A percentile compares a stretch with the other conserved stretches of the same genome.
Evolutionary conservation across 2,113 vertebrate species (phyloP).

Genomic region (Vanacampus margaritifer): DNA sequence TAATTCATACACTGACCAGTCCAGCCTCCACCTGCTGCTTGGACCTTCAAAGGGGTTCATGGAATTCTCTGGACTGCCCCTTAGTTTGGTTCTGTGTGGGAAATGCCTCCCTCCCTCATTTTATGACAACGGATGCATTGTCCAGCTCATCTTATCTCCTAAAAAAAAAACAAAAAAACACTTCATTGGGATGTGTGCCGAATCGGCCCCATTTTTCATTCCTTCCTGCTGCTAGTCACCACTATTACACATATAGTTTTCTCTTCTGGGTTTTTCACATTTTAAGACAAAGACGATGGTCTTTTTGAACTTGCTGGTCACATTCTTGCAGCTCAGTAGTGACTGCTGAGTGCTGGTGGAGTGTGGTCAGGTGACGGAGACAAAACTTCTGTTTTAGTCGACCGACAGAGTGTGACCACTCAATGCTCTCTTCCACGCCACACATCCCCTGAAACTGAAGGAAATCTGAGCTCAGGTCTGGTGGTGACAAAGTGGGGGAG

Average conservation of each 20-base stretch:
- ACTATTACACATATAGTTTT: neutral
- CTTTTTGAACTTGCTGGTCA: neutral
- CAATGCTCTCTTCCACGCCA: constrained; percentile 3
- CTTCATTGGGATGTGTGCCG: constrained; percentile 6
- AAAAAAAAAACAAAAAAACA: neutral
- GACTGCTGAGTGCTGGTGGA: constrained; percentile 9
- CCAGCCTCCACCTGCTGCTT: constrained; percentile 10
- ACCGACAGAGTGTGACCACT: constrained; percentile 32
- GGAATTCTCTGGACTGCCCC: constrained; percentile 34
- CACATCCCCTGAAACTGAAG: constrained; percentile 14
- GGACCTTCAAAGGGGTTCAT: constrained; percentile 18
- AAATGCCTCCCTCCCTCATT: constrained; percentile 30
- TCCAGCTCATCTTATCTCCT: constrained; percentile 38
- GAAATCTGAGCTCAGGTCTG: constrained; percentile 21
- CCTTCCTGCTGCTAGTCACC: neutral
- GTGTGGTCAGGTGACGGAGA: constrained; percentile 15
- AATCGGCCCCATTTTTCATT: neutral
- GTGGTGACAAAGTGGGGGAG: neutral
- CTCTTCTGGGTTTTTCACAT: neutral
- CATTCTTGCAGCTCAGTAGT: constrained; percentile 24
- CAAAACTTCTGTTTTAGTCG: constrained; percentile 17
- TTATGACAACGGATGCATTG: constrained; percentile 54
- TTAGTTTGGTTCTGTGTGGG: constrained; percentile 29
- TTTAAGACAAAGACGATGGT: neutral
- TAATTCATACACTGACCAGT: constrained; percentile 15